Base-by-base conservation (phyloP, 2,888 invertebrate species). In the Scaptomyza reducta region DNA sequence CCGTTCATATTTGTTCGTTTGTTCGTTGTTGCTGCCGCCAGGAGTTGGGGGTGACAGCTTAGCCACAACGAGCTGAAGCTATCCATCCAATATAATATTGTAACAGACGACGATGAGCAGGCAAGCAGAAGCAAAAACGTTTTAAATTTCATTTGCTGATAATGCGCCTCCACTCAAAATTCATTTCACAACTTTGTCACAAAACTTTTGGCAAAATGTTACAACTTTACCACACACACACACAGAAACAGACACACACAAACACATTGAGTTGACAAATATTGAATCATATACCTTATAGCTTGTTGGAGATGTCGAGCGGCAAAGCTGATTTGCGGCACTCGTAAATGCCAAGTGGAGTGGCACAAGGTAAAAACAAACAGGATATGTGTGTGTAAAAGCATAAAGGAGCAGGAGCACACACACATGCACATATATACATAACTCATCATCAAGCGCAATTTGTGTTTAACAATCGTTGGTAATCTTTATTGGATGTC, bases 391-490 rank as follows among this genome's bases (percentile, higher is more conserved):
- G 29, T 38, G 42, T 14, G 6, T 56, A 38, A 38, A 14, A 31
- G 46, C 16, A 33, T 6, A 33, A 9, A 38, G 49, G 18, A 16
- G 16, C 16, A 9, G 4, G n/a, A 16, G 16, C 38, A 22, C 22
- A 44, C 35, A 29, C 42, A 22, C 46, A 46, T 55, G 61, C 73
- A 73, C 9, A 33, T 13, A 31, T 18, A 10, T 78, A 78, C 74
- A 74, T 78, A 84, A 81, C 79, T 81, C 81, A 78, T 82, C 84
- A 81, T 81, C 79, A 79, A 74, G 77, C 84, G 69, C 84, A 79
- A 82, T 82, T 82, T 82, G 84, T 84, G 84, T 84, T 84, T 82
- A 82, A 82, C 81, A 84, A 82, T 84, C 84, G 79, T 82, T 72
- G 81, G 81, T 81, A 81, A 82, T 82, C 84, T 82, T 82, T 84